Percentiles rank a stretch among this genome's conserved stretches.
These are phyloP conservation scores for Iguana delicatissima DNA, from an alignment of 2,797 vertebrate species.

Conservation along the genomic window DNA sequence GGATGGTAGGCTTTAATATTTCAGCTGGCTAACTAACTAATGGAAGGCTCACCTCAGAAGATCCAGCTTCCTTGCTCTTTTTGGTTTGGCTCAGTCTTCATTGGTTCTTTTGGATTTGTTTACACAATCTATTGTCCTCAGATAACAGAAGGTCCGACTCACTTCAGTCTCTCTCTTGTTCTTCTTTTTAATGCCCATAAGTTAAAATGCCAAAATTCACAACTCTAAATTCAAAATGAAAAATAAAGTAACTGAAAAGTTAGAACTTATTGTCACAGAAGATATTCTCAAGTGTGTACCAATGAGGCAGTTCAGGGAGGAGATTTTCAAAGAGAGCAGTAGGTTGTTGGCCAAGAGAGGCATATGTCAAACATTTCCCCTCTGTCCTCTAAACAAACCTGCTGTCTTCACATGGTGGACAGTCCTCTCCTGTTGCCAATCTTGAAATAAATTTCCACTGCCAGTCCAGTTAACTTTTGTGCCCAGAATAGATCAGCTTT, in stretches of 20 bases:
- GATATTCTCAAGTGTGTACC: not conserved
- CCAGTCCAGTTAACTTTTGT: not conserved
- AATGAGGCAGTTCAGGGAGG: not conserved
- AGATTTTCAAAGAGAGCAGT: not conserved
- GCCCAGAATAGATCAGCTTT: not conserved
- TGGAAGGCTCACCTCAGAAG: not conserved
- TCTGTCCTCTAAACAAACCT: not conserved
- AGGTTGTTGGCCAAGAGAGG: not conserved
- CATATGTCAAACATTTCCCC: not conserved
- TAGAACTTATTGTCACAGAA: not conserved
- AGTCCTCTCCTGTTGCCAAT: not conserved
- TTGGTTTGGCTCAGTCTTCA: not conserved
- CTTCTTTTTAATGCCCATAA: not conserved
- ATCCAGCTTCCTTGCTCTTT: not conserved
- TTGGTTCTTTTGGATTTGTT: rapidly evolving
- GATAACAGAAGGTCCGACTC: not conserved
- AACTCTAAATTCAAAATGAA: not conserved
- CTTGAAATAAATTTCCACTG: not conserved
- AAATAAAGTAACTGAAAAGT: not conserved
- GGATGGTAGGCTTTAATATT: not conserved
- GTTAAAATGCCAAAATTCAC: not conserved
- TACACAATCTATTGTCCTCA: not conserved
- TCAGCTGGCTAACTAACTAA: not conserved
- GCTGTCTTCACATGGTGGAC: not conserved
- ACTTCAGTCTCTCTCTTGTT: not conserved